A percentile compares a stretch with the other conserved stretches of the same genome.
These are phyloP conservation scores for Pygoscelis antarcticus DNA, from an alignment of 2,113 vertebrate species.

Conservation along the genomic window DNA sequence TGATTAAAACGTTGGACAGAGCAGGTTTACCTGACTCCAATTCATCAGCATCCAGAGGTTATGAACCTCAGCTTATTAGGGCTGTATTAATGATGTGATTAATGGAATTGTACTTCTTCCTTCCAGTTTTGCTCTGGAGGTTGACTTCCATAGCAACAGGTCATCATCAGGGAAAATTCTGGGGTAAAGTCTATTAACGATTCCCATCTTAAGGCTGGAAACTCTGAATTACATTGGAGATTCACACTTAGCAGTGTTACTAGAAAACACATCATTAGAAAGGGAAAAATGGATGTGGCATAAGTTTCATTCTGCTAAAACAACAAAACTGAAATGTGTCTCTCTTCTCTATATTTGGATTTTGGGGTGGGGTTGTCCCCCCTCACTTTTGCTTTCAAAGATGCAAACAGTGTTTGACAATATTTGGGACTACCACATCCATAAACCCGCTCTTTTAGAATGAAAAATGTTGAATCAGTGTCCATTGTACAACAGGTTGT, in stretches of 20 bases:
- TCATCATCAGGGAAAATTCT: background rate
- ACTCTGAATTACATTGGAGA: background rate
- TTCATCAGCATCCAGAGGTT: slow-evolving; percentile 20
- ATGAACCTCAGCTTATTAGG: slow-evolving; percentile 42
- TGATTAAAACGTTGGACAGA: slow-evolving; percentile 31
- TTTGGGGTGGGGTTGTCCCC: background rate
- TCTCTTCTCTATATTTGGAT: background rate
- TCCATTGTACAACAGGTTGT: background rate
- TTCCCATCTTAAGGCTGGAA: background rate
- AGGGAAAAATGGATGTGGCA: background rate
- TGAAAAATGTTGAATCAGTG: background rate
- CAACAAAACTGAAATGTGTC: background rate
- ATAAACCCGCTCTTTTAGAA: background rate
- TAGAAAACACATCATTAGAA: background rate
- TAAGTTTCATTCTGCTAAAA: background rate
- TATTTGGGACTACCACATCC: background rate
- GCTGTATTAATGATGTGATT: slow-evolving; percentile 15
- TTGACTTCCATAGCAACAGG: slow-evolving; percentile 30
- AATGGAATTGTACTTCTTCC: background rate
- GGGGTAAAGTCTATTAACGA: background rate
- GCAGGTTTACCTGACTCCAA: background rate
- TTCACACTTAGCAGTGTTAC: background rate
- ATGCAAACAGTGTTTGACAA: background rate
- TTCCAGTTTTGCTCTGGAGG: slow-evolving; percentile 4
- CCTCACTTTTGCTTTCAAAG: background rate